phyloP scores from a whole-genome alignment of 2,888 invertebrate species.

The Neria commutata region DNA sequence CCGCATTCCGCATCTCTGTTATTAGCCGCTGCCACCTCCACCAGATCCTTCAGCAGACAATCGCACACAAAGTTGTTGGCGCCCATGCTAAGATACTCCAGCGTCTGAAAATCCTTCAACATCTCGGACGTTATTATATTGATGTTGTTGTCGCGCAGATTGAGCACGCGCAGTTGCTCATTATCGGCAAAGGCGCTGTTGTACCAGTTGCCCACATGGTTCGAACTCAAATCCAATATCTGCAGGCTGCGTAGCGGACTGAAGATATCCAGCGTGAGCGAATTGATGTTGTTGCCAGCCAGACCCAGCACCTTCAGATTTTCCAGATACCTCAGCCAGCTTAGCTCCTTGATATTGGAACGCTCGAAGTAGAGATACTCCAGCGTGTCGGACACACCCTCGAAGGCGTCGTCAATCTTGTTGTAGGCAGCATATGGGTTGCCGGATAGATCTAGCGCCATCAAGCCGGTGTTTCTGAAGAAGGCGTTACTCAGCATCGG shows the following conservation, averaged over 20 bases:
- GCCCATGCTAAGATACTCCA: constrained; percentile 64
- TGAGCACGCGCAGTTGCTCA: constrained; percentile 60
- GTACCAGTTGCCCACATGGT: constrained; percentile 68
- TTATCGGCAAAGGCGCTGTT: constrained; percentile 59
- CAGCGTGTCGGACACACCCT: constrained; percentile 61
- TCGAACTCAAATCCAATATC: constrained; percentile 64
- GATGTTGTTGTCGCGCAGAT: constrained; percentile 65
- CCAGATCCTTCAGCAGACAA: constrained; percentile 65
- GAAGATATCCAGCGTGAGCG: constrained; percentile 53
- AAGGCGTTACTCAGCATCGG: constrained; percentile 53
- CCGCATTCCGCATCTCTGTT: constrained; percentile 46
- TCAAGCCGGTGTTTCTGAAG: constrained; percentile 63
- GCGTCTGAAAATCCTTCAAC: constrained; percentile 64
- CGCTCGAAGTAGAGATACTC: constrained; percentile 63
- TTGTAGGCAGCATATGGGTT: constrained; percentile 61
- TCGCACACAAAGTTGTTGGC: constrained; percentile 69
- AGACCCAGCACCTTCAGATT: constrained; percentile 64
- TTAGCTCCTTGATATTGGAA: constrained; percentile 59
- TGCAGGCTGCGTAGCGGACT: constrained; percentile 59
- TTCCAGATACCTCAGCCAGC: constrained; percentile 57
- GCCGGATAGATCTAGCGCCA: constrained; percentile 66
- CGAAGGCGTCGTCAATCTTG: constrained; percentile 53
- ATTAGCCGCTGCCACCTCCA: constrained; percentile 58
- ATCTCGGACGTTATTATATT: constrained; percentile 66
- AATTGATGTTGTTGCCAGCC: constrained; percentile 64